A percentile compares a stretch with the other conserved stretches of the same genome.
These are phyloP conservation scores for Zaprionus gabonicus DNA, from an alignment of 1,140 invertebrate genomes.

Conservation along the genomic window DNA sequence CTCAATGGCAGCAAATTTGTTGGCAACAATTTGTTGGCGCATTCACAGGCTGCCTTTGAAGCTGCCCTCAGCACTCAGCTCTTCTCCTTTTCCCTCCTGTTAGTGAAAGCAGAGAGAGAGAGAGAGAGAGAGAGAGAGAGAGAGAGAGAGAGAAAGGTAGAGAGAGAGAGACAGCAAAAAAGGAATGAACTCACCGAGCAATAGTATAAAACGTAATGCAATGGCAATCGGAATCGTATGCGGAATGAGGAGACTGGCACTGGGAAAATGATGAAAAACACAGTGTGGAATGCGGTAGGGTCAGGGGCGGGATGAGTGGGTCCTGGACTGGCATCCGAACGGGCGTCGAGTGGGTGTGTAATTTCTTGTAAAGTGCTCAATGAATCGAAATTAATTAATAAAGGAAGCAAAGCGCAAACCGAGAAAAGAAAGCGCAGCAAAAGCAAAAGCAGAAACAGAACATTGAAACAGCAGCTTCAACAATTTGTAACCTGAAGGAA, in stretches of 20 bases:
- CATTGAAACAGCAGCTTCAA: constrained; percentile 45
- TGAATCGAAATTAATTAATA: constrained; percentile 83
- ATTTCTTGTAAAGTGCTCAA: constrained; percentile 83
- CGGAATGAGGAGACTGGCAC: constrained; percentile 12
- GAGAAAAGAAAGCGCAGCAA: constrained; percentile 24
- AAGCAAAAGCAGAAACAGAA: constrained; percentile 33
- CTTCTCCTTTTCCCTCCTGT: not conserved
- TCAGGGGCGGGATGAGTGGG: not conserved
- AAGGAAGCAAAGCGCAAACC: constrained; percentile 61
- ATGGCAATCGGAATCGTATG: constrained; percentile 54
- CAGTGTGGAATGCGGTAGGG: not conserved
- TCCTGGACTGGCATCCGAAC: not conserved
- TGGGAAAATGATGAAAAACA: constrained; percentile 26
- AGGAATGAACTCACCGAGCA: constrained; percentile 50
- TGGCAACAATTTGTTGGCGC: constrained; percentile 74
- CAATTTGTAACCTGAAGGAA: constrained; percentile 77
- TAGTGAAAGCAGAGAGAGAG: constrained; percentile 27
- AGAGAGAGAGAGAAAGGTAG: constrained; percentile 17
- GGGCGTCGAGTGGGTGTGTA: constrained; percentile 68
- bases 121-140: constrained; percentile 17
- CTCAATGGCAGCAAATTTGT: constrained; percentile 79
- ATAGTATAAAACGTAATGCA: constrained; percentile 67
- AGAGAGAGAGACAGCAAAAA: constrained; percentile 21
- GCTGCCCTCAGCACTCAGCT: constrained; percentile 3
- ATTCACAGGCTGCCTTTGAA: constrained; percentile 69